Conservation (phyloP, 2,797 vertebrate genomes). For the Tenualosa ilisha region DNA sequence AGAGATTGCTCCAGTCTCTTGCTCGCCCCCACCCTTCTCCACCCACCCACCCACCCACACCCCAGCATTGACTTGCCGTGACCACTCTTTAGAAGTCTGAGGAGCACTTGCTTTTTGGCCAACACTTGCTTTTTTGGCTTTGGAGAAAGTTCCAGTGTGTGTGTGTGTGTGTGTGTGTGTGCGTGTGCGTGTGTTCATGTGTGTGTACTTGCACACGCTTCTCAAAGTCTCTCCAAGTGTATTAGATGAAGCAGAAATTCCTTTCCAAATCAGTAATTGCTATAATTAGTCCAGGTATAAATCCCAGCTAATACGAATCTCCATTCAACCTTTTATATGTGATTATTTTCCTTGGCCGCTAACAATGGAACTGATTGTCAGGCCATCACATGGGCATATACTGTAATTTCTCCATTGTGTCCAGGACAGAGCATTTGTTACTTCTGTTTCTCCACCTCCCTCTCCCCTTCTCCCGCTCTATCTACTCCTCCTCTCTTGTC, state of each 20-base stretch:
- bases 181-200: neutral
- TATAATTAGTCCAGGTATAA: neutral
- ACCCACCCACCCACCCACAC: neutral
- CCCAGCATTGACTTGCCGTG: neutral
- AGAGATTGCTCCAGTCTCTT: neutral
- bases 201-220: neutral
- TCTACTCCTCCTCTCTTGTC: too few relatives aligned
- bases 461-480: neutral
- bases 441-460: neutral
- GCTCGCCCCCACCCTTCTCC: neutral
- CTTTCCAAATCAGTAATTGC: neutral
- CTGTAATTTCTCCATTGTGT: neutral
- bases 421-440: neutral
- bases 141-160: neutral
- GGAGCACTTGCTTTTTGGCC: neutral
- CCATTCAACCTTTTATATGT: neutral
- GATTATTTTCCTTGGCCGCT: neutral
- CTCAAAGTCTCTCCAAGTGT: neutral
- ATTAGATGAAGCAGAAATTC: neutral
- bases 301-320: neutral
- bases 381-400: neutral
- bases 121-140: neutral
- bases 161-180: neutral
- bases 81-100: slow-evolving; percentile 20
- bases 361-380: neutral